Evolutionary conservation across 2,113 vertebrate species (phyloP).

Genomic region (Etheostoma cragini): DNA sequence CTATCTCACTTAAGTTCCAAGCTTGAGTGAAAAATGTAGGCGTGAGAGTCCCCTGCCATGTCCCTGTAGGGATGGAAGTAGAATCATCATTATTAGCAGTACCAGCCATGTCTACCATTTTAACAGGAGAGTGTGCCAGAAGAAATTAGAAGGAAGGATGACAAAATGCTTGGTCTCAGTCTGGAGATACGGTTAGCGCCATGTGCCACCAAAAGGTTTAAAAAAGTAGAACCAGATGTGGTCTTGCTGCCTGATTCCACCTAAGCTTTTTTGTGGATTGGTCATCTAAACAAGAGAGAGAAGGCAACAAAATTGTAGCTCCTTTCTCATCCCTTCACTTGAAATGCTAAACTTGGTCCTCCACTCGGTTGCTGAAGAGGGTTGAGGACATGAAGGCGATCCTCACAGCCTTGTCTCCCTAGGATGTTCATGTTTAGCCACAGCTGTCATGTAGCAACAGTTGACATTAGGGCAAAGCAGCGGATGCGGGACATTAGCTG

Average conservation of each 20-base stretch:
- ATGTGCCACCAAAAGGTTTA: neutral
- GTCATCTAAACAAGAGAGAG: neutral
- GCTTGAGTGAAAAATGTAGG: conserved; percentile 32
- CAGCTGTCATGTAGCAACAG: conserved; percentile 16
- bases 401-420: neutral
- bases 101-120: conserved; percentile 1
- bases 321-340: neutral
- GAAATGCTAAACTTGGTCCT: neutral
- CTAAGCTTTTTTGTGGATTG: conserved; percentile 6
- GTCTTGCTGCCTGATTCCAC: neutral
- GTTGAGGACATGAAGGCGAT: neutral
- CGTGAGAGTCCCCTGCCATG: conserved; percentile 8
- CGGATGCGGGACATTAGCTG: conserved; percentile 4
- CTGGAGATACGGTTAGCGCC: neutral
- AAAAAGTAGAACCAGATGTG: neutral
- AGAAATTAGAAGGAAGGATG: conserved; percentile 5
- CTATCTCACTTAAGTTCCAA: conserved; percentile 26
- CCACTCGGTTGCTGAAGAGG: neutral
- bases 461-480: conserved; percentile 1
- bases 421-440: conserved; percentile 7
- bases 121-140: conserved; percentile 13
- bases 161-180: conserved; percentile 28
- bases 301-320: neutral
- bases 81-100: neutral
- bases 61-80: conserved; percentile 9